These are phyloP conservation scores for Orthosia gothica DNA, from an alignment of 2,888 invertebrate genomes.

Conservation along the genomic window DNA sequence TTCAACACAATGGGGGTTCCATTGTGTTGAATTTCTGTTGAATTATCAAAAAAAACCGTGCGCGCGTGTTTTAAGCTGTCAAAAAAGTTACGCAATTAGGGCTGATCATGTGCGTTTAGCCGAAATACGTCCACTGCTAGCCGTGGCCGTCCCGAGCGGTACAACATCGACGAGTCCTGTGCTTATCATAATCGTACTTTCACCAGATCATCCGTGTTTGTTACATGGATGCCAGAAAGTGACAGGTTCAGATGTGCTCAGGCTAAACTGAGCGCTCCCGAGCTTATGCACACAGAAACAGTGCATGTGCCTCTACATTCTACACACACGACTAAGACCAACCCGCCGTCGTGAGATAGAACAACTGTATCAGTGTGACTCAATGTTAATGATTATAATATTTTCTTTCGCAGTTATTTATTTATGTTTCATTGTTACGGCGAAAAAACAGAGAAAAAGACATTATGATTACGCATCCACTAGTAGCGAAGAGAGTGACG, in stretches of 20 bases:
- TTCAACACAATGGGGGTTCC: too few species aligned
- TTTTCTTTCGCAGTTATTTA: slow-evolving; percentile 47
- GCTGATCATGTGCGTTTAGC: neutral
- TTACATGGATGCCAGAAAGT: neutral
- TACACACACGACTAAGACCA: too few species aligned
- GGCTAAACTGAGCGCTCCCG: too few species aligned
- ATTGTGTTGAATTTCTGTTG: too few species aligned
- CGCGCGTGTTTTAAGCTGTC: too few species aligned
- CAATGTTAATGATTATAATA: neutral
- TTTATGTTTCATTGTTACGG: slow-evolving; percentile 43
- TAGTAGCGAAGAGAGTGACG: neutral
- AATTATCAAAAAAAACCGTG: too few species aligned
- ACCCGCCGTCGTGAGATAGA: too few species aligned
- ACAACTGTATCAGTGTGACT: neutral
- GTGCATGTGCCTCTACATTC: too few species aligned
- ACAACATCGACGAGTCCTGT: neutral
- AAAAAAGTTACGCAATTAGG: too few species aligned
- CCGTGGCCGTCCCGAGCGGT: neutral
- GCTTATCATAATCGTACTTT: neutral
- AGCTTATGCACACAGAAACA: too few species aligned
- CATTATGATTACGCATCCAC: too few species aligned
- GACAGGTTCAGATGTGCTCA: neutral
- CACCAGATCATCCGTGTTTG: neutral
- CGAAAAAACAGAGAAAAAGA: neutral
- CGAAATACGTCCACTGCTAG: neutral